A percentile compares a stretch with the other conserved stretches of the same genome.
These are phyloP conservation scores for Scolanthus callimorphus DNA, from an alignment of 92 coral and sea anemone species.

Conservation along the genomic window DNA sequence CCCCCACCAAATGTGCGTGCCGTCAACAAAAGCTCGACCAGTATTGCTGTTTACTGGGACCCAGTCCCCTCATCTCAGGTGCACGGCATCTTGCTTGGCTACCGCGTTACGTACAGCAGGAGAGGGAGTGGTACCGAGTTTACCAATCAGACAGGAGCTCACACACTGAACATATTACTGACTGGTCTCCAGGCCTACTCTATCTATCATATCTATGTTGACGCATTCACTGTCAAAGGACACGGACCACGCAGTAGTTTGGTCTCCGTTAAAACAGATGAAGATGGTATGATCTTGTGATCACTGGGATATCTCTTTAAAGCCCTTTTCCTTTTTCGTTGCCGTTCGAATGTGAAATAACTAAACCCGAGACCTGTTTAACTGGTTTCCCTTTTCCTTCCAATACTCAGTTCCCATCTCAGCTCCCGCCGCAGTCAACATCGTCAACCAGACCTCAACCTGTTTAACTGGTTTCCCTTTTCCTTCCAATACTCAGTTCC, in stretches of 20 bases:
- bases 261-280: background rate
- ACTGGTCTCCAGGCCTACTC: background rate
- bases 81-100: constrained; percentile 3
- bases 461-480: too few relatives aligned
- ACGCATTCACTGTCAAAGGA: constrained; percentile 8
- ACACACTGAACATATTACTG: background rate
- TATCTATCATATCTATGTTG: background rate
- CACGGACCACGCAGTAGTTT: constrained; percentile 7
- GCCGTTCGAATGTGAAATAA: background rate
- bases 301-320: too few relatives aligned
- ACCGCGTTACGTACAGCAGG: constrained; percentile 1
- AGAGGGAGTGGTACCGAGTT: background rate
- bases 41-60: background rate
- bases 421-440: too few relatives aligned
- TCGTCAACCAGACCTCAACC: too few relatives aligned
- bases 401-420: too few relatives aligned
- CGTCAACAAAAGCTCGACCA: background rate
- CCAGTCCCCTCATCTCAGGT: background rate
- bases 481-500: background rate
- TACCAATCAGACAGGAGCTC: too few relatives aligned
- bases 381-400: too few relatives aligned
- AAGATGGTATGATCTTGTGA: background rate
- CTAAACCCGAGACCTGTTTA: background rate
- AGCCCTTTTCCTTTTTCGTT: too few relatives aligned
- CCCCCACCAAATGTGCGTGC: background rate